These are phyloP conservation scores for Acronicta aceris DNA, from an alignment of 2,888 invertebrate species.

Conservation along the genomic window DNA sequence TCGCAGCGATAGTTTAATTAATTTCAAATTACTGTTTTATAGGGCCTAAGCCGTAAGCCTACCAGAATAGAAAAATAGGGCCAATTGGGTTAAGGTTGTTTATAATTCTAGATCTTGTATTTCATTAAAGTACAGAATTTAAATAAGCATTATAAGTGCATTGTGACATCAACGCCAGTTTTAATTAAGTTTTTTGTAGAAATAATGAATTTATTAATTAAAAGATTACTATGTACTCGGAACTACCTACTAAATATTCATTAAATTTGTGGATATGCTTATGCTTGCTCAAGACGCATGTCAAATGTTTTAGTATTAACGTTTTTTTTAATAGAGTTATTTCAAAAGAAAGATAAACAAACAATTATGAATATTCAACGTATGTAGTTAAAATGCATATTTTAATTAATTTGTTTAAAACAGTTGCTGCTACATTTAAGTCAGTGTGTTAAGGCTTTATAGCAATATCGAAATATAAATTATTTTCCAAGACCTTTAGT, in stretches of 20 bases:
- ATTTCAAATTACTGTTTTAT: constrained; percentile 41
- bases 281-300: too few species aligned
- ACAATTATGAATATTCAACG: too few species aligned
- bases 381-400: too few species aligned
- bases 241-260: not conserved
- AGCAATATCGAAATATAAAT: constrained; percentile 64
- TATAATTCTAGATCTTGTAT: constrained; percentile 1
- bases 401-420: not conserved
- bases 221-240: not conserved
- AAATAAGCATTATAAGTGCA: too few species aligned
- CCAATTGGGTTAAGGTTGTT: constrained; percentile 39
- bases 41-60: too few species aligned
- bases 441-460: constrained; percentile 52
- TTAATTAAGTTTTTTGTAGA: constrained; percentile 16
- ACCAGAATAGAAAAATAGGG: too few species aligned
- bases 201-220: constrained; percentile 12
- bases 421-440: constrained; percentile 8
- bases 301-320: too few species aligned
- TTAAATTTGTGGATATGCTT: not conserved
- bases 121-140: too few species aligned
- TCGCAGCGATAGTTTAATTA: constrained; percentile 53
- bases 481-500: constrained; percentile 73
- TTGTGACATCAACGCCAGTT: not conserved
- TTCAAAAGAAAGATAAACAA: too few species aligned
- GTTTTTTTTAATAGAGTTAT: too few species aligned